Evolutionary conservation across 2,888 invertebrate species (phyloP).

Genomic region (Hesperia comma): DNA sequence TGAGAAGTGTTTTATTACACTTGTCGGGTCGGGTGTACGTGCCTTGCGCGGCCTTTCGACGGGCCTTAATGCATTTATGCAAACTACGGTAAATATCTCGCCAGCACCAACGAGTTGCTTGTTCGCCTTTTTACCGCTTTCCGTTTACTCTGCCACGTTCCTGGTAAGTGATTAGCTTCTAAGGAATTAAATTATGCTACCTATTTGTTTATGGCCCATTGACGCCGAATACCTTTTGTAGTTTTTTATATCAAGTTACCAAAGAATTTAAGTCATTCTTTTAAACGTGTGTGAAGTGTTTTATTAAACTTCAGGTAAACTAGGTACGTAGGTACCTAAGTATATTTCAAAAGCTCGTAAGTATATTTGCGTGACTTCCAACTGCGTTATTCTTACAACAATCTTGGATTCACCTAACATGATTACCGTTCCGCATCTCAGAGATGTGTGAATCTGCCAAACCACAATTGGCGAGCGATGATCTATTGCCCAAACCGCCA

Average conservation of each 20-base stretch:
- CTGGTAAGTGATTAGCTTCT: slow-evolving; percentile 34
- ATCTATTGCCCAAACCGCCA: neutral
- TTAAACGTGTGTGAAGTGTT: no score
- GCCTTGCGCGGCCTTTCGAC: slow-evolving; percentile 54
- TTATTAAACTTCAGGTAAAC: no score
- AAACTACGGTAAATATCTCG: slow-evolving; percentile 65
- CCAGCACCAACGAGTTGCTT: slow-evolving; percentile 53
- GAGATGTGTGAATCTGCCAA: neutral
- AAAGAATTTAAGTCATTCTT: no score
- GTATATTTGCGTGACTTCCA: no score
- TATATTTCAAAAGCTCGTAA: no score
- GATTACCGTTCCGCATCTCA: neutral
- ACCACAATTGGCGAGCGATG: neutral
- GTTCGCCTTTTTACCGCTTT: slow-evolving; percentile 48
- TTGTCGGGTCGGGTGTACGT: slow-evolving; percentile 60
- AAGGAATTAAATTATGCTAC: slow-evolving; percentile 38
- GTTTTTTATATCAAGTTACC: no score
- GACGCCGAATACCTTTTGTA: slow-evolving; percentile 5
- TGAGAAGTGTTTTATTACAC: slow-evolving; percentile 56
- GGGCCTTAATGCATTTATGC: slow-evolving; percentile 69
- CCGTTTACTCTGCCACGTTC: slow-evolving; percentile 36
- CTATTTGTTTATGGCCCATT: slow-evolving; percentile 24
- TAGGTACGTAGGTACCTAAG: no score
- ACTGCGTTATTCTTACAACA: no score
- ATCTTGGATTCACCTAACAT: no score